Evolutionary conservation across 2,888 invertebrate genomes (phyloP).

Genomic region (Mactromeris polynyma): DNA sequence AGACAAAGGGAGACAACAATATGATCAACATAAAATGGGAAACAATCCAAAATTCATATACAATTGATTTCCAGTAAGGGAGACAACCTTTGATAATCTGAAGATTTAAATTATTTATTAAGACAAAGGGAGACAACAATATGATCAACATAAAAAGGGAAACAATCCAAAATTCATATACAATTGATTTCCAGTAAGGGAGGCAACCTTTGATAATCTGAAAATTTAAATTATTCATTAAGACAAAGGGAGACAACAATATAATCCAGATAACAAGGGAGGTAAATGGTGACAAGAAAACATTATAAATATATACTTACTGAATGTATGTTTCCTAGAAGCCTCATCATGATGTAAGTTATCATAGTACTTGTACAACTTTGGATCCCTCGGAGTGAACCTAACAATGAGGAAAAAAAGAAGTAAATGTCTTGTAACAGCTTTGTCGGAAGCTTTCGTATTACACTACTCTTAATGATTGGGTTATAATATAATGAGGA

Average conservation of each 20-base stretch:
- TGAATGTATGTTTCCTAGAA: not conserved
- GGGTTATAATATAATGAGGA: too few relatives aligned
- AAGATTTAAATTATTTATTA: too few relatives aligned
- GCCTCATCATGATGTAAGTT: not conserved
- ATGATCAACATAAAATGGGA: too few relatives aligned
- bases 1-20: too few relatives aligned
- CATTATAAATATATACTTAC: not conserved
- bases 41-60: too few relatives aligned
- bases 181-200: not conserved
- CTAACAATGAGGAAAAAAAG: constrained; percentile 18
- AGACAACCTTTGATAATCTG: not conserved
- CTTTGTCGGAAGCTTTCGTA: too few relatives aligned
- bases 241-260: not conserved
- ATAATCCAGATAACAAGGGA: not conserved
- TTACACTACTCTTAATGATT: too few relatives aligned
- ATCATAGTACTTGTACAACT: constrained; percentile 54
- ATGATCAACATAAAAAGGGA: too few relatives aligned
- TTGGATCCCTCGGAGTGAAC: constrained; percentile 55
- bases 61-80: not conserved
- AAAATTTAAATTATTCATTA: not conserved
- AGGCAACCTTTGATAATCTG: not conserved
- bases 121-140: not conserved
- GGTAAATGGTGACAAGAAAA: not conserved
- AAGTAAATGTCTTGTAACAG: too few relatives aligned
- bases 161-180: too few relatives aligned